These are phyloP conservation scores for Marronus borbonicus DNA, from an alignment of 2,888 invertebrate genomes.

Conservation along the genomic window DNA sequence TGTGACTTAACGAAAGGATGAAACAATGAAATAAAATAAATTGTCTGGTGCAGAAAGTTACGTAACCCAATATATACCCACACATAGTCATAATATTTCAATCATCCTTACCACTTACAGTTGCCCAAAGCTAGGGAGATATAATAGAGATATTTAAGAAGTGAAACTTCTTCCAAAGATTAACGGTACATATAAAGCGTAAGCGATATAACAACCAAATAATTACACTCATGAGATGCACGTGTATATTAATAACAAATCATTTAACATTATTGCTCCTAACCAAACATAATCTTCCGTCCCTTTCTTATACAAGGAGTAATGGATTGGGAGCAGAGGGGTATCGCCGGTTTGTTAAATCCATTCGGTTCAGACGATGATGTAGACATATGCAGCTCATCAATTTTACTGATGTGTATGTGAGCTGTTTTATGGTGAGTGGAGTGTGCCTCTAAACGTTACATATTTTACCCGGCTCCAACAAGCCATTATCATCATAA, in stretches of 20 bases:
- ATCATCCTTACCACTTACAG: not conserved
- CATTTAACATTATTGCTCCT: constrained; percentile 52
- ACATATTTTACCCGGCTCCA: constrained; percentile 48
- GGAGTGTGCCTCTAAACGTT: constrained; percentile 51
- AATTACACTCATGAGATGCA: constrained; percentile 51
- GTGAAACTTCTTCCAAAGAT: constrained; percentile 42
- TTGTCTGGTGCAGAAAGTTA: too few relatives aligned
- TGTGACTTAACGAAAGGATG: too few relatives aligned
- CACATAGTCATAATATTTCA: not conserved
- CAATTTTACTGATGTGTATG: constrained; percentile 57
- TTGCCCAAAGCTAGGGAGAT: not conserved
- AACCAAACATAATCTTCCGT: constrained; percentile 43
- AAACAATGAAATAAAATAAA: too few relatives aligned
- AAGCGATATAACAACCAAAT: constrained; percentile 51
- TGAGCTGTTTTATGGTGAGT: constrained; percentile 41
- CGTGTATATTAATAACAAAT: constrained; percentile 54
- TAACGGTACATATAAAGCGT: constrained; percentile 50
- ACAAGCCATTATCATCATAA: constrained; percentile 66
- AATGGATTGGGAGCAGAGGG: constrained; percentile 22
- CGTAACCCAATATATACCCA: too few relatives aligned
- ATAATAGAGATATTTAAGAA: constrained; percentile 45
- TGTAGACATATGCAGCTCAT: constrained; percentile 58
- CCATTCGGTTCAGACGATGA: constrained; percentile 55
- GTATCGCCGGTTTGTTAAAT: constrained; percentile 49
- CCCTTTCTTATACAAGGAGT: constrained; percentile 26